Percentiles rank a stretch among this genome's conserved stretches.
Evolutionary conservation across 2,888 invertebrate species (phyloP).

Genomic region (Tinea semifulvella): DNA sequence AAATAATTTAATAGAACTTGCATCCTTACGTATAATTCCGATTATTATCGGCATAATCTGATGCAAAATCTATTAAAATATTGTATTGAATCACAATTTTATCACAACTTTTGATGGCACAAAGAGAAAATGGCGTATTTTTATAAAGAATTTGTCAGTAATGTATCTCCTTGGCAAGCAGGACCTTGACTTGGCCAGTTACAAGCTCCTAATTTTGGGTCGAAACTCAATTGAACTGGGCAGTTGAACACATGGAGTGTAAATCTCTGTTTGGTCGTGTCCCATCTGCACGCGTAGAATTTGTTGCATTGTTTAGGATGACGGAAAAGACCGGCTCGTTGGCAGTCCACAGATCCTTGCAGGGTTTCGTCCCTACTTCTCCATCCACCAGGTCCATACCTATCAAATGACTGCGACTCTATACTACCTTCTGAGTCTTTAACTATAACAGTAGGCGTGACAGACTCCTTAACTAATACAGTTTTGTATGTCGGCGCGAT

Average conservation of each 20-base stretch:
- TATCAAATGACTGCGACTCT: constrained; percentile 61
- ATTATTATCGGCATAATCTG: neutral
- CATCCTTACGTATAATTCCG: neutral
- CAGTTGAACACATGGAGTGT: constrained; percentile 82
- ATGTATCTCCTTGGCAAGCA: constrained; percentile 76
- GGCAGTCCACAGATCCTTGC: constrained; percentile 69
- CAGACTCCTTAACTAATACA: constrained; percentile 42
- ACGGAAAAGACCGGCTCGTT: constrained; percentile 69
- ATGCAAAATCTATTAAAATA: constrained; percentile 1
- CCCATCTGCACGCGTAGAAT: constrained; percentile 85
- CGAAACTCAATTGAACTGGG: constrained; percentile 81
- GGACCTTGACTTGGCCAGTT: constrained; percentile 86
- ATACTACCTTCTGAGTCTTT: constrained; percentile 28
- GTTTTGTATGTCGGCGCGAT: constrained; percentile 52
- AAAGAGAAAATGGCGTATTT: constrained; percentile 5
- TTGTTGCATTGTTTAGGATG: constrained; percentile 84
- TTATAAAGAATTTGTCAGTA: constrained; percentile 64
- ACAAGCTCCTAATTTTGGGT: constrained; percentile 78
- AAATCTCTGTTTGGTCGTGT: constrained; percentile 77
- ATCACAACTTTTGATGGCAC: constrained; percentile 60
- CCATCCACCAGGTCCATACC: constrained; percentile 70
- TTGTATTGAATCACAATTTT: constrained; percentile 35
- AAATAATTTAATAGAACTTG: neutral
- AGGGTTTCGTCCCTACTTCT: constrained; percentile 67
- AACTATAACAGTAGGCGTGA: constrained; percentile 23